Base-by-base conservation (phyloP, 2,888 invertebrate genomes). In the Tetragnatha montana region DNA sequence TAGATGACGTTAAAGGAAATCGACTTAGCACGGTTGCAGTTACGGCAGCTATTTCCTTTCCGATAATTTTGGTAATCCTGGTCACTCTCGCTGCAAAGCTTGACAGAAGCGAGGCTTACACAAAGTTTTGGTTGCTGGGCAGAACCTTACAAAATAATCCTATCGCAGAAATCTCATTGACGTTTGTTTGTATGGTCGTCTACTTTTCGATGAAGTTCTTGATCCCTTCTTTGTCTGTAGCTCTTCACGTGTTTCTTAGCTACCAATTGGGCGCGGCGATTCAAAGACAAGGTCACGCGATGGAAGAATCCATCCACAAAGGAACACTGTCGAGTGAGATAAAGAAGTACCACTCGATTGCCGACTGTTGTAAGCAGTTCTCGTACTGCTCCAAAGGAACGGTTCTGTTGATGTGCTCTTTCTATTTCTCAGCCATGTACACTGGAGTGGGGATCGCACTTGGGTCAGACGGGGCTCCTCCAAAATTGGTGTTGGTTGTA, bases 151-250 rank as follows among this genome's bases (percentile, higher is more conserved):
- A 68, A 21, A 4, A 17, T 0, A 80, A 35, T 4, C 14, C 3
- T 17, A n/a, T 35, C 8, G 6, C 21, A 3, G 35, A 60, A 35
- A 51, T n/a, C 1, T 0, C n/a, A 0, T 19, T 74, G 10, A 22
- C 7, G n/a, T 82, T 51, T 17, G 35, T 22, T 8, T 22, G 51
- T 6, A 60, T 35, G 60, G 7, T 47, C 1, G 3, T 22, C 6
- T 82, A 74, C 35, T 82, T 60, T 19, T 50, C 10, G 0, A 22
- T 69, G 12, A 82, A 74, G n/a, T 82, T 82, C 73, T 14, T 82
- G 6, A 22, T 74, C 10, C 60, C 60, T 3, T 80, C 69, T 8
- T n/a, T 80, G 6, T 8, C 80, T 7, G n/a, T n/a, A 10, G 17
- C 35, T 7, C 8, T 80, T 2, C 68, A 69, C 6, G n/a, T 35